Conservation (phyloP, 2,888 invertebrate species). For the Tineola bisselliella region DNA sequence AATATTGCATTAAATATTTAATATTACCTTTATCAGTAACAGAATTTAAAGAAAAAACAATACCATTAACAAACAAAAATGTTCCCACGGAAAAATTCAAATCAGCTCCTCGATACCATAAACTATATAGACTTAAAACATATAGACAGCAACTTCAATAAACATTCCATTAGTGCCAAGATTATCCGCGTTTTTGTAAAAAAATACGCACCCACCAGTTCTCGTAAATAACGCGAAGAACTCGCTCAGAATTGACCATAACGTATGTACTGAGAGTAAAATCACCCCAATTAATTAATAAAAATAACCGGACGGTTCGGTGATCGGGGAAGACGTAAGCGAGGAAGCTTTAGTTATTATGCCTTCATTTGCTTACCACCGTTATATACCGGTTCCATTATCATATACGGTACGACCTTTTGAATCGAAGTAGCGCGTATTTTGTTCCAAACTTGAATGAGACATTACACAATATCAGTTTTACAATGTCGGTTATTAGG, state of each 20-base stretch:
- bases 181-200: background rate
- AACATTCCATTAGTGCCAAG: background rate
- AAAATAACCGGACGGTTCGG: slow-evolving; percentile 18
- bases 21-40: too few species aligned
- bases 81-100: slow-evolving; percentile 4
- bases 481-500: too few species aligned
- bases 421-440: too few species aligned
- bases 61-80: background rate
- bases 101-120: background rate
- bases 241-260: slow-evolving; percentile 7
- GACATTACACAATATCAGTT: too few species aligned
- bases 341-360: slow-evolving; percentile 15
- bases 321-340: slow-evolving; percentile 14
- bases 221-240: slow-evolving; percentile 2
- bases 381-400: slow-evolving; percentile 20
- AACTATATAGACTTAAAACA: background rate
- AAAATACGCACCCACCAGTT: background rate
- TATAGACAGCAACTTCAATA: background rate
- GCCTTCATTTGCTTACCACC: slow-evolving; percentile 20
- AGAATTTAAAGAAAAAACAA: background rate
- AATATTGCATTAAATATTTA: too few species aligned
- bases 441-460: too few species aligned
- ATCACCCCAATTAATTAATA: slow-evolving; percentile 20
- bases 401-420: background rate
- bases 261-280: slow-evolving; percentile 7